phyloP scores from a whole-genome alignment of 1,140 invertebrate species.

The Hyposmocoma kahamanoa region DNA sequence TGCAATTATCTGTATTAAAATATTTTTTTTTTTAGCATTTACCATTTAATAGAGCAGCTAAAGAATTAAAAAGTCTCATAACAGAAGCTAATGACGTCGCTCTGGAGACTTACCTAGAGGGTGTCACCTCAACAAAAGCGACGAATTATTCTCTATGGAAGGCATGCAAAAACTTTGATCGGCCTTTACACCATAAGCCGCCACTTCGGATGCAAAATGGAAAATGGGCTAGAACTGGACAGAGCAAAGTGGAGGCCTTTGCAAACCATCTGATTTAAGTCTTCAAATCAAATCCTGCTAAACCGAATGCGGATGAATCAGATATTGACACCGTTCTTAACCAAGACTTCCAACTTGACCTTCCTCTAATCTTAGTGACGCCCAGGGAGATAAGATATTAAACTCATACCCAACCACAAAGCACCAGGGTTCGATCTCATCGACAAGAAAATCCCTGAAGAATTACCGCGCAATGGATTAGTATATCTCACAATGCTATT shows the following conservation, averaged over 20 bases:
- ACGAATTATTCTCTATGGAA: conserved; percentile 3
- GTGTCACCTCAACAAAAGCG: neutral
- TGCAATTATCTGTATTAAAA: too few relatives aligned
- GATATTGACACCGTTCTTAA: neutral
- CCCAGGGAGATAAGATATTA: neutral
- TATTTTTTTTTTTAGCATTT: too few relatives aligned
- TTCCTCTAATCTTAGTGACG: neutral
- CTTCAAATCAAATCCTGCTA: neutral
- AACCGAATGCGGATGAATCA: too few relatives aligned
- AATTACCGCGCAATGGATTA: neutral
- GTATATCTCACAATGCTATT: neutral
- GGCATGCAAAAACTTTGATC: neutral
- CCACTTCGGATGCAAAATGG: neutral
- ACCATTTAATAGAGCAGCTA: too few relatives aligned
- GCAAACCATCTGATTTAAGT: neutral
- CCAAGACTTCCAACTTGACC: neutral
- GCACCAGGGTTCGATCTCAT: conserved; percentile 3
- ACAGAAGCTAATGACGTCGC: too few relatives aligned
- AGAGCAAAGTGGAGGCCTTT: neutral
- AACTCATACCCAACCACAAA: too few relatives aligned
- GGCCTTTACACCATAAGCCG: neutral
- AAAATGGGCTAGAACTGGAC: neutral
- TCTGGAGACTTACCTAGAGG: neutral
- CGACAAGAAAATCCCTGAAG: neutral
- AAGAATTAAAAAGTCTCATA: too few relatives aligned